Evolutionary conservation across 2,888 invertebrate species (phyloP).

Genomic region (Aplocera efformata): DNA sequence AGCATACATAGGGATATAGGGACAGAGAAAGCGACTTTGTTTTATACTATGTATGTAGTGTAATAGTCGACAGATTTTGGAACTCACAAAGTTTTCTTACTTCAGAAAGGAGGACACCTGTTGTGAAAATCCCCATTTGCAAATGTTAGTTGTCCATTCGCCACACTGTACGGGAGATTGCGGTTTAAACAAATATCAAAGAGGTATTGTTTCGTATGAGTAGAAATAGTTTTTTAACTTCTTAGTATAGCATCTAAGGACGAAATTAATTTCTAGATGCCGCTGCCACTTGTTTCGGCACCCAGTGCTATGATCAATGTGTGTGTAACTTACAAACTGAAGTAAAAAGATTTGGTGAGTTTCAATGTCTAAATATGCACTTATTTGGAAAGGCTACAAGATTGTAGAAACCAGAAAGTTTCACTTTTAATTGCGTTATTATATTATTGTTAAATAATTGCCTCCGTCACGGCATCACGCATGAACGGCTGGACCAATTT

Average conservation of each 20-base stretch:
- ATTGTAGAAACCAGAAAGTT: no score
- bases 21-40: no score
- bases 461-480: no score
- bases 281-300: slow-evolving; percentile 38
- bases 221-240: slow-evolving; percentile 45
- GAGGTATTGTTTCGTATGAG: slow-evolving; percentile 16
- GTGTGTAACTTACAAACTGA: slow-evolving; percentile 35
- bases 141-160: slow-evolving; percentile 65
- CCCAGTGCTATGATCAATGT: slow-evolving; percentile 35
- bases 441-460: no score
- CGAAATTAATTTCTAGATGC: slow-evolving; percentile 46
- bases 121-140: slow-evolving; percentile 44
- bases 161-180: slow-evolving; percentile 49
- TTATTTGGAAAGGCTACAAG: no score
- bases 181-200: slow-evolving; percentile 34
- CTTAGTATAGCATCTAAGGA: not conserved
- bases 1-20: no score
- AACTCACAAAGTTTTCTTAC: slow-evolving; percentile 67
- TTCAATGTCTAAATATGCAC: slow-evolving; percentile 15
- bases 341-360: slow-evolving; percentile 70
- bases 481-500: no score
- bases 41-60: no score
- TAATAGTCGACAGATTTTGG: not conserved
- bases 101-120: slow-evolving; percentile 49
- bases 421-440: no score